Percentiles rank a stretch among this genome's conserved stretches.
phyloP scores from a whole-genome alignment of 2,113 vertebrate genomes.

The Gopherus evgoodei region DNA sequence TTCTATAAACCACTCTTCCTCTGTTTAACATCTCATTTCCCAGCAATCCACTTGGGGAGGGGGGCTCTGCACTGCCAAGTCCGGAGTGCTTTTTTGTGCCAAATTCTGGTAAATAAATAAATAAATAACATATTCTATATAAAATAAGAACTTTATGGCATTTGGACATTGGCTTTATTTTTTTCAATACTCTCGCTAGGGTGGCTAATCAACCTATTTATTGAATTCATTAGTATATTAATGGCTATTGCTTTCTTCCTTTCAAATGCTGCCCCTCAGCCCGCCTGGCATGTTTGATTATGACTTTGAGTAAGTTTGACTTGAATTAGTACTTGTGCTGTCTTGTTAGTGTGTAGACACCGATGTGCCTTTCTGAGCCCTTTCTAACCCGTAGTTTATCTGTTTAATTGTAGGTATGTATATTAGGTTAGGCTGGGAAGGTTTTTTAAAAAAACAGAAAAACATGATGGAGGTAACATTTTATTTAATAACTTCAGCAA shows the following conservation, averaged over 20 bases:
- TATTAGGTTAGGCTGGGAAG: conserved; percentile 89
- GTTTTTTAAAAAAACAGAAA: conserved; percentile 86
- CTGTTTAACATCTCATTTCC: background rate
- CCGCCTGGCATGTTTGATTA: conserved; percentile 99
- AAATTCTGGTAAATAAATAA: background rate
- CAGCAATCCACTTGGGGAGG: conserved; percentile 43
- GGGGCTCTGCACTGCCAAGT: conserved; percentile 16
- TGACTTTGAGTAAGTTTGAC: conserved; percentile 99
- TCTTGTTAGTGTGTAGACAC: conserved; percentile 82
- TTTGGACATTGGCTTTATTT: conserved; percentile 65
- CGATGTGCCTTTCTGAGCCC: conserved; percentile 78
- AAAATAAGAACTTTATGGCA: conserved; percentile 39
- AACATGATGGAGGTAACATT: conserved; percentile 86
- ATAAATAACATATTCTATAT: background rate
- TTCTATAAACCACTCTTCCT: background rate
- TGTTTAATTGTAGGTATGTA: conserved; percentile 88
- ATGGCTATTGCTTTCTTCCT: conserved; percentile 97
- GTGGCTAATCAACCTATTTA: conserved; percentile 85
- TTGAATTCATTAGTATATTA: conserved; percentile 88
- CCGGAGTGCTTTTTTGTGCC: conserved; percentile 53
- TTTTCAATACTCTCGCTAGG: conserved; percentile 76
- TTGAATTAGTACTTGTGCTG: conserved; percentile 90
- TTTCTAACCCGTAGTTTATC: conserved; percentile 86
- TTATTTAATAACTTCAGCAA: conserved; percentile 86
- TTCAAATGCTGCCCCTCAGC: conserved; percentile 93